phyloP scores from a whole-genome alignment of 1,140 invertebrate genomes.

The Homarus americanus region DNA sequence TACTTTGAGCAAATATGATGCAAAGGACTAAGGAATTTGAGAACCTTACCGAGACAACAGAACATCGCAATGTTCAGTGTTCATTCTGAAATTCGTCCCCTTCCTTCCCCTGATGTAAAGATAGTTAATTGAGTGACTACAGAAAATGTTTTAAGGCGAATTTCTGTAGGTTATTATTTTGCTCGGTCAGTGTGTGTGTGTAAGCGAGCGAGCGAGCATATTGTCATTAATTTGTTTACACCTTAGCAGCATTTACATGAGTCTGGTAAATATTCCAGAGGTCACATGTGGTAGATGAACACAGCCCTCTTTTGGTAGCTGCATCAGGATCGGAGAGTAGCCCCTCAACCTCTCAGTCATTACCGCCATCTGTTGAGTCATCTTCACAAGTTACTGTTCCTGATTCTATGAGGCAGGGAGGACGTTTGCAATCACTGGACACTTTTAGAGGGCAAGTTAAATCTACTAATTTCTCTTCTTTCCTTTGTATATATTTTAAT shows the following conservation, averaged over 20 bases:
- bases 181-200: too few relatives aligned
- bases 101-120: too few relatives aligned
- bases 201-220: too few relatives aligned
- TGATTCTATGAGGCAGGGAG: neutral
- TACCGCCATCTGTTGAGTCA: neutral
- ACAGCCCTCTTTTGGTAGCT: neutral
- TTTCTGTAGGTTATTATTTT: neutral
- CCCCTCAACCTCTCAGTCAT: neutral
- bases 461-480: neutral
- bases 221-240: too few relatives aligned
- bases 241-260: neutral
- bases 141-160: too few relatives aligned
- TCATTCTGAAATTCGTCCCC: too few relatives aligned
- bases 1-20: too few relatives aligned
- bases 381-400: neutral
- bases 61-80: too few relatives aligned
- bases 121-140: too few relatives aligned
- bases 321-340: neutral
- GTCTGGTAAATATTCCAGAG: neutral
- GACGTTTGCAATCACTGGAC: slow-evolving; percentile 16
- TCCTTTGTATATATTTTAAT: neutral
- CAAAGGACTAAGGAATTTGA: too few relatives aligned
- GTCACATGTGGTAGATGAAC: neutral
- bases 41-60: too few relatives aligned
- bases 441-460: slow-evolving; percentile 33